A percentile compares a stretch with the other conserved stretches of the same genome.
Evolutionary conservation across 2,888 invertebrate genomes (phyloP).

Genomic region (Tiliacea citrago): DNA sequence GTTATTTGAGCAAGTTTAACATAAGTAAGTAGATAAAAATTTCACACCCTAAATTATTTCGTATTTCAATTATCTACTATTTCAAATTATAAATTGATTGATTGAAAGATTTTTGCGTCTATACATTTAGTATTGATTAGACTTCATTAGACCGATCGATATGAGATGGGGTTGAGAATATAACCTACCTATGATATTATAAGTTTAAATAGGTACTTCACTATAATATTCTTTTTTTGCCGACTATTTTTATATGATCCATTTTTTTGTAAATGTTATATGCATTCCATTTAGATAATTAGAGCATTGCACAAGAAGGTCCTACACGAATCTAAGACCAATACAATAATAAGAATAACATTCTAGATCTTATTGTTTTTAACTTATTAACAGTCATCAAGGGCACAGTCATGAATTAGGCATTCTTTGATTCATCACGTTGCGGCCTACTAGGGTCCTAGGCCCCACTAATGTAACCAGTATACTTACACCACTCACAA

Average conservation of each 20-base stretch:
- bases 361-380: neutral
- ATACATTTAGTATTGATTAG: constrained; percentile 5
- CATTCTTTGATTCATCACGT: constrained; percentile 2
- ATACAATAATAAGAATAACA: neutral
- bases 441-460: neutral
- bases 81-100: neutral
- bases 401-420: neutral
- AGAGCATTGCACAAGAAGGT: constrained; percentile 2
- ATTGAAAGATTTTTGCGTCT: constrained; percentile 2
- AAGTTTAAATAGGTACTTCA: neutral
- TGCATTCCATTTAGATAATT: neutral
- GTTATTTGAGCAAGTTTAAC: constrained; percentile 18
- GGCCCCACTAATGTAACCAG: neutral
- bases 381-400: neutral
- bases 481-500: constrained; percentile 8
- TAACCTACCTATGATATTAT: constrained; percentile 2
- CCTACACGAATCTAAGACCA: neutral
- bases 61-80: neutral
- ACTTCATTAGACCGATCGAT: constrained; percentile 16
- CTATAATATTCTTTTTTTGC: neutral
- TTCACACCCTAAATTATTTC: neutral
- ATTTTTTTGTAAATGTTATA: neutral
- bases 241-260: neutral
- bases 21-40: neutral
- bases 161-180: neutral